Percentiles rank a stretch among this genome's conserved stretches.
phyloP scores from a whole-genome alignment of 2,888 invertebrate genomes.

The Pristionchus maxplancki region DNA sequence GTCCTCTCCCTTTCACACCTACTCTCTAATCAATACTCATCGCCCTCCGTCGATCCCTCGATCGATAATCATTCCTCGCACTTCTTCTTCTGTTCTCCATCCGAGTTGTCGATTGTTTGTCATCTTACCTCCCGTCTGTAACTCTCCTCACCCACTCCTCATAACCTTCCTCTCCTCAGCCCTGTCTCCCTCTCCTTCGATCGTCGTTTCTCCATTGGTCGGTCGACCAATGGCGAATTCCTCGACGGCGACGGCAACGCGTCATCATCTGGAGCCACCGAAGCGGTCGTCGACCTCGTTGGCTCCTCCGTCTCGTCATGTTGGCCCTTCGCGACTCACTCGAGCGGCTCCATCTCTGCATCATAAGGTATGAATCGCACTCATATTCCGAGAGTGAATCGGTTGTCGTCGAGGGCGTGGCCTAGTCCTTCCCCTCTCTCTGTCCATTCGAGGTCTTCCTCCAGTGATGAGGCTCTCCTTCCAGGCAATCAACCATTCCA shows the following conservation, averaged over 20 bases:
- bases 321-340: neutral
- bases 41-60: neutral
- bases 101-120: constrained; percentile 36
- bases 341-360: constrained; percentile 37
- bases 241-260: neutral
- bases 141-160: neutral
- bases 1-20: neutral
- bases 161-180: constrained; percentile 34
- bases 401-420: neutral
- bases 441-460: constrained; percentile 5
- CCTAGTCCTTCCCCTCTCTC: neutral
- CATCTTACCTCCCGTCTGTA: constrained; percentile 35
- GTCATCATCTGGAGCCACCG: constrained; percentile 46
- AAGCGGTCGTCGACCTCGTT: neutral
- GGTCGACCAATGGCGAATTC: constrained; percentile 43
- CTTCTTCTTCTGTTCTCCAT: neutral
- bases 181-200: constrained; percentile 46
- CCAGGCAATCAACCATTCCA: constrained; percentile 54
- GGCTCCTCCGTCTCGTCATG: neutral
- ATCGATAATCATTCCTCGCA: neutral
- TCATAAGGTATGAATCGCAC: constrained; percentile 43
- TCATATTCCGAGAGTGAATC: no score
- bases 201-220: constrained; percentile 32
- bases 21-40: neutral
- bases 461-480: constrained; percentile 12